These are phyloP conservation scores for Drosophila borealis DNA, from an alignment of 2,888 invertebrate genomes.

Conservation along the genomic window DNA sequence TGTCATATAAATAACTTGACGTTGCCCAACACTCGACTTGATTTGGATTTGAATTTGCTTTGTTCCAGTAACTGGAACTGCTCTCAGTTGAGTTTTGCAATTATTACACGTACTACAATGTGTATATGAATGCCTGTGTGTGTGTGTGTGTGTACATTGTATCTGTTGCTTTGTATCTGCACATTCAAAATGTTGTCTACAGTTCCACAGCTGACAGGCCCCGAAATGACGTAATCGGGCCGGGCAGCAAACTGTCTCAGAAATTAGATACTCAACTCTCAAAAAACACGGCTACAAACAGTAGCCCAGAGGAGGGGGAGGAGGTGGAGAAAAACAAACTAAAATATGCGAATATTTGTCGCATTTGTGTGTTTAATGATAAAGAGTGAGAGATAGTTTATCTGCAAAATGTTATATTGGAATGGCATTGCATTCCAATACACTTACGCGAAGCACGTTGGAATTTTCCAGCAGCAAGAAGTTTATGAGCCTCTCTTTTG, in stretches of 20 bases:
- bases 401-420: constrained; percentile 41
- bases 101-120: constrained; percentile 48
- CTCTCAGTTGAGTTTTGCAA: constrained; percentile 61
- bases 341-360: constrained; percentile 44
- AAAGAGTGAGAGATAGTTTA: constrained; percentile 42
- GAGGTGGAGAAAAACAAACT: constrained; percentile 8
- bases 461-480: constrained; percentile 6
- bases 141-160: constrained; percentile 23
- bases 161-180: constrained; percentile 32
- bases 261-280: constrained; percentile 57
- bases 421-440: constrained; percentile 30
- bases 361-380: constrained; percentile 27
- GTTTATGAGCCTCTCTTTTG: too few species aligned
- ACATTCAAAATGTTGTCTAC: constrained; percentile 43
- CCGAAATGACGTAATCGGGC: constrained; percentile 47
- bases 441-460: not conserved
- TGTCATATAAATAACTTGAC: constrained; percentile 31
- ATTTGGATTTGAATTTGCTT: constrained; percentile 28
- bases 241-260: constrained; percentile 31
- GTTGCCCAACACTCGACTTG: constrained; percentile 40
- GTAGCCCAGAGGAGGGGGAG: constrained; percentile 10
- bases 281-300: constrained; percentile 10
- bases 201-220: constrained; percentile 35
- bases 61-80: constrained; percentile 63
- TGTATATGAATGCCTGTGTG: constrained; percentile 13